Evolutionary conservation across 2,888 invertebrate genomes (phyloP), one percentile per base, ranked within the genome.

Genomic region (Harmothoe impar): DNA sequence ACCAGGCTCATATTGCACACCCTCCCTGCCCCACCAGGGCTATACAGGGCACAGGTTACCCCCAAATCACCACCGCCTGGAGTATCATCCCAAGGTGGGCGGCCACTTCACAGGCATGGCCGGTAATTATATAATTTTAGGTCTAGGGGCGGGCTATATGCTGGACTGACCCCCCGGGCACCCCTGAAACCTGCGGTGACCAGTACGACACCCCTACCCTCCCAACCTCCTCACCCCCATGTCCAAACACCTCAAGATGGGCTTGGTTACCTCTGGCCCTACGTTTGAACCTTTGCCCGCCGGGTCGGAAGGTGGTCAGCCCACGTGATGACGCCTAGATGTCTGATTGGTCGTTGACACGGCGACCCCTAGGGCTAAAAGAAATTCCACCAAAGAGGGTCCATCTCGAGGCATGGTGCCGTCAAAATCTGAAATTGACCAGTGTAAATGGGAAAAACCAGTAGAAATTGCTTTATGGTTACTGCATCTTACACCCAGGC

Each of bases 121-220:
- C 43, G 84, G 51, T 84, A 84, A 84, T 84, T 84, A 84, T 84
- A 84, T 84, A 84, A 84, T 84, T 84, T 84, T 84, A 43, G 84
- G 84, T 84, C 84, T 51, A 10, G 84, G n/a, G 84, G 25, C 43
- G 43, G 35, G 84, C 29, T 51, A 84, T 33, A 35, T 84, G 35
- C 23, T 10, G 23, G 5, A 20, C 17, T 84, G 84, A 84, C 84
- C 84, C 25, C 51, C 29, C 20, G 25, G 43, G 17, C 35, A 78
- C 78, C 78, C 78, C 43, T 51, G 35, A 12, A 78, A 3, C 84
- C n/a, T 33, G 84, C 84, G 20, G 33, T 84, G 84, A 84, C 84
- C 84, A 84, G 84, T 43, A 84, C 35, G 35, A 17, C 84, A 84
- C 84, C 20, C 43, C 20, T 20, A 51, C 43, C 35, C 84, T 10